A percentile compares a stretch with the other conserved stretches of the same genome.
These are phyloP conservation scores for Heliconius himera DNA, from an alignment of 1,140 invertebrate genomes.

Conservation along the genomic window DNA sequence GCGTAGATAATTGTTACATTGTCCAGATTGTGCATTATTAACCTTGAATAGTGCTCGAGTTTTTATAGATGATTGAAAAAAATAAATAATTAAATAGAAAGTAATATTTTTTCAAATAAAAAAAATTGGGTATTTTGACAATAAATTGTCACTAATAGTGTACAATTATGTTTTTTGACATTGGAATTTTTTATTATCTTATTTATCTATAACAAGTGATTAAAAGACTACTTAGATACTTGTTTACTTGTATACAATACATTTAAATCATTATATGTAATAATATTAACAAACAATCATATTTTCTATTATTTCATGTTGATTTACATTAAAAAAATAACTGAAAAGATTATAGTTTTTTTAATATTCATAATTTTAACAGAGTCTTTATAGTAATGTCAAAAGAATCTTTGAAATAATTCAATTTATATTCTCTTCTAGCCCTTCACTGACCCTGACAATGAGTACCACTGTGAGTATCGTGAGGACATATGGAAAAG, in stretches of 20 bases:
- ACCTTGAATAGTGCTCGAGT: slow-evolving; percentile 17
- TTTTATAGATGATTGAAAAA: background rate
- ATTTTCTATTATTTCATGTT: too few relatives aligned
- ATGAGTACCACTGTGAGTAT: slow-evolving; percentile 73
- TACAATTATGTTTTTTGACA: background rate
- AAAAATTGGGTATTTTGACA: background rate
- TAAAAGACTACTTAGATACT: background rate
- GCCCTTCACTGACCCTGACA: slow-evolving; percentile 62
- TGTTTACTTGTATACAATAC: background rate
- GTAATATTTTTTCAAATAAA: background rate
- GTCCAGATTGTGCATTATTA: slow-evolving; percentile 17
- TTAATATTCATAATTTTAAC: too few relatives aligned
- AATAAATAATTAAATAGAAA: slow-evolving; percentile 11
- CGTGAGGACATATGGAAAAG: slow-evolving; percentile 73
- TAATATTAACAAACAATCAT: too few relatives aligned
- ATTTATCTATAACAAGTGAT: slow-evolving; percentile 7
- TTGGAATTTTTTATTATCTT: background rate
- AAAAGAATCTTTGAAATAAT: background rate
- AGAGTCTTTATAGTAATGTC: too few relatives aligned
- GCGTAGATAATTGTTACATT: slow-evolving; percentile 10
- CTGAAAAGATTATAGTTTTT: too few relatives aligned
- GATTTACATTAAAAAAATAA: too few relatives aligned
- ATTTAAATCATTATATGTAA: too few relatives aligned
- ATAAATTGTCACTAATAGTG: background rate
- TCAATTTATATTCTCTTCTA: slow-evolving; percentile 31